Evolutionary conservation across 2,113 vertebrate species (phyloP).

Genomic region (Hucho hucho): DNA sequence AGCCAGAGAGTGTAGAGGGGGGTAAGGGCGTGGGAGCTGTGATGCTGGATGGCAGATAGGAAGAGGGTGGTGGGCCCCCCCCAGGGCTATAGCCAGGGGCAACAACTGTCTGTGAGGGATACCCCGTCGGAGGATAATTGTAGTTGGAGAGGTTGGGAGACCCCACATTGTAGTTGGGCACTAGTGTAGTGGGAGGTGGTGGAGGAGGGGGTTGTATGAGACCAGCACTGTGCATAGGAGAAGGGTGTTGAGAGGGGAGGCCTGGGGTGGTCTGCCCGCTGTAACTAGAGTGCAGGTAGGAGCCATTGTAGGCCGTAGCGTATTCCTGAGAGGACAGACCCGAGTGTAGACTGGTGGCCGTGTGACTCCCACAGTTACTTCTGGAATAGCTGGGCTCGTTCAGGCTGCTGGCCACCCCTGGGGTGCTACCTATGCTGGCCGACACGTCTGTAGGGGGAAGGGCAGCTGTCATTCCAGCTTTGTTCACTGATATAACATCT

Average conservation of each 20-base stretch:
- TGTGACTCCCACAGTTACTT: slow-evolving; percentile 95
- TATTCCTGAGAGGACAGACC: slow-evolving; percentile 99
- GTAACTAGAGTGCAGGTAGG: slow-evolving; percentile 94
- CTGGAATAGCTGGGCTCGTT: slow-evolving; percentile 93
- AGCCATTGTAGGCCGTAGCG: slow-evolving; percentile 90
- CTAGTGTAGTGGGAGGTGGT: slow-evolving; percentile 80
- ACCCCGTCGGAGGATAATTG: slow-evolving; percentile 90
- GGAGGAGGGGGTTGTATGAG: slow-evolving; percentile 90
- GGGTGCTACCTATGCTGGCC: slow-evolving; percentile 91
- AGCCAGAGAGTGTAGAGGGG: slow-evolving; percentile 90
- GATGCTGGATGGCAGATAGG: slow-evolving; percentile 95
- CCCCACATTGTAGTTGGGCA: slow-evolving; percentile 92
- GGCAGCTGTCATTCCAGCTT: slow-evolving; percentile 90
- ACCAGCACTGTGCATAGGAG: slow-evolving; percentile 92
- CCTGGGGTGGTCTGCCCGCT: slow-evolving; percentile 89
- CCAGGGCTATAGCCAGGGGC: slow-evolving; percentile 93
- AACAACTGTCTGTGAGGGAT: slow-evolving; percentile 91
- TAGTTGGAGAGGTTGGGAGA: slow-evolving; percentile 93
- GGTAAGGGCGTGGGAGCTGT: slow-evolving; percentile 94
- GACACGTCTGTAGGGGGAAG: slow-evolving; percentile 91
- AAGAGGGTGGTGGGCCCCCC: slow-evolving; percentile 87
- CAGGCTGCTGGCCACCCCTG: slow-evolving; percentile 92
- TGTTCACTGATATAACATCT: slow-evolving; percentile 92
- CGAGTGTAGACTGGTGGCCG: slow-evolving; percentile 88
- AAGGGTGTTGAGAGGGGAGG: slow-evolving; percentile 72